Percentiles rank a stretch among this genome's conserved stretches.
phyloP scores from a whole-genome alignment of 1,140 invertebrate genomes.

The Pseudomyrmex concolor region DNA sequence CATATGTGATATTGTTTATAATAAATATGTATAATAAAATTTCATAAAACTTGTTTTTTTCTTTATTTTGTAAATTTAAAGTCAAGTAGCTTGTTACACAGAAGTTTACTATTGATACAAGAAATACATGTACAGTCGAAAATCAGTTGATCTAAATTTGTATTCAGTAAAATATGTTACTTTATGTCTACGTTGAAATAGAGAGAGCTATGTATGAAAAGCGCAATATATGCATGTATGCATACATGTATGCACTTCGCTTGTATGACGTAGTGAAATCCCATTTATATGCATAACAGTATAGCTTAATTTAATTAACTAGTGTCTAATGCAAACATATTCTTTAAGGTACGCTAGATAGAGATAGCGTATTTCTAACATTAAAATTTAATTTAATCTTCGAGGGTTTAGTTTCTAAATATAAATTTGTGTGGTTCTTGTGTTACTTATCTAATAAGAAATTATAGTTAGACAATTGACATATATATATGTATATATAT shows the following conservation, averaged over 20 bases:
- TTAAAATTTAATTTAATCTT: conserved; percentile 23
- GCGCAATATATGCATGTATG: background rate
- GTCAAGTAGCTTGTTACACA: background rate
- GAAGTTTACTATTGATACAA: background rate
- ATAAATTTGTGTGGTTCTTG: background rate
- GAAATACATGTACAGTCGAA: background rate
- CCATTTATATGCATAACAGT: conserved; percentile 18
- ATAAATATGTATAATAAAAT: background rate
- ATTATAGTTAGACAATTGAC: too few species aligned
- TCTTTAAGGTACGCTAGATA: background rate
- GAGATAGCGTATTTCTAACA: background rate
- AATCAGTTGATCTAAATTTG: background rate
- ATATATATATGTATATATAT: too few species aligned
- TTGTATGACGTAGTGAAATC: conserved; percentile 1
- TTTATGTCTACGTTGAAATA: conserved; percentile 7
- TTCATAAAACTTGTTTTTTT: too few species aligned
- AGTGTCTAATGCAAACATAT: conserved; percentile 27
- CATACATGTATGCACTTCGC: background rate
- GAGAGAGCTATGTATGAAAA: conserved; percentile 2
- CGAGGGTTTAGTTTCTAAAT: background rate
- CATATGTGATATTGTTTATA: background rate
- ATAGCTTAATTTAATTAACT: conserved; percentile 44
- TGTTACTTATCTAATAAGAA: conserved; percentile 16
- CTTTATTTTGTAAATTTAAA: too few species aligned
- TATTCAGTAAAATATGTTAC: background rate